Evolutionary conservation across 2,113 vertebrate species (phyloP).

Genomic region (Pseudois nayaur): DNA sequence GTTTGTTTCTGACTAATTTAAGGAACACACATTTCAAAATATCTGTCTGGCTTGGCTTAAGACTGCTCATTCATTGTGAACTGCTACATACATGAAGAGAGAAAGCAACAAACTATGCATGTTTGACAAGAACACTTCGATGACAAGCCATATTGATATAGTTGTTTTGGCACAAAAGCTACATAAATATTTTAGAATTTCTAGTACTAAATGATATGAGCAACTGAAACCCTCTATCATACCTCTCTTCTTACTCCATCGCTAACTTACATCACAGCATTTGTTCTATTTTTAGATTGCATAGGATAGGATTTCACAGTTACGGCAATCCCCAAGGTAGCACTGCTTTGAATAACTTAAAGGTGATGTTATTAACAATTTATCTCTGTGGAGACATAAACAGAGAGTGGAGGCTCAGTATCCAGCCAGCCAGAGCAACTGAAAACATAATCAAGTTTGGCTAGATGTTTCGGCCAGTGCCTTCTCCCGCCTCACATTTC

Average conservation of each 20-base stretch:
- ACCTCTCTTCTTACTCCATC: background rate
- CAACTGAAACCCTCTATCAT: background rate
- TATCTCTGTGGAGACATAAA: rapidly evolving
- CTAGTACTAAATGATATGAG: background rate
- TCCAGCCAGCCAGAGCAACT: rapidly evolving
- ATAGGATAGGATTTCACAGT: background rate
- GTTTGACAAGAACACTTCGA: background rate
- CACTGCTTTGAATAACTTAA: background rate
- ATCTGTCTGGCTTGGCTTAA: background rate
- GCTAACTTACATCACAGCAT: background rate
- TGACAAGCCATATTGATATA: background rate
- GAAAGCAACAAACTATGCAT: background rate
- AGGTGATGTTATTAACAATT: background rate
- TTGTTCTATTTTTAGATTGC: background rate
- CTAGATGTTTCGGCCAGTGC: background rate
- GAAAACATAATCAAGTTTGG: background rate
- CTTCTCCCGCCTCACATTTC: background rate
- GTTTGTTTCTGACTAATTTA: background rate
- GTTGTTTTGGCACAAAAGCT: background rate
- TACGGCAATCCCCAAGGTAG: rapidly evolving
- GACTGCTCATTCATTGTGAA: background rate
- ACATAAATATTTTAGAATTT: background rate
- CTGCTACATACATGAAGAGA: background rate
- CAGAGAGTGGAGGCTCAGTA: too few relatives aligned
- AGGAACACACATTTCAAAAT: background rate